phyloP scores from a whole-genome alignment of 2,113 vertebrate genomes.

The Cygnus atratus region DNA sequence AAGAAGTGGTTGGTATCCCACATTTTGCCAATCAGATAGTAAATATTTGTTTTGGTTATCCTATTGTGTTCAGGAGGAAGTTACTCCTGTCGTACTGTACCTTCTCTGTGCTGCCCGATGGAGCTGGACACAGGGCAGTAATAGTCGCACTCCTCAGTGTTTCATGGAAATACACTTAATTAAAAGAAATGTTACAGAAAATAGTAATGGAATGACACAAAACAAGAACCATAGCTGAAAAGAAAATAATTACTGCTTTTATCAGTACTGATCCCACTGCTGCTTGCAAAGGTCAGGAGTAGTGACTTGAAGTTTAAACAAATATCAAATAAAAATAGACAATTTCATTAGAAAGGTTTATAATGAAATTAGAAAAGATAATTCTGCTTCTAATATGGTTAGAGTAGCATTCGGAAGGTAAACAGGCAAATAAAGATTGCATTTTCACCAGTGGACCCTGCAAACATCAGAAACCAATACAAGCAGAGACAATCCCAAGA shows the following conservation, averaged over 20 bases:
- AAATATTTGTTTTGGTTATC: not conserved
- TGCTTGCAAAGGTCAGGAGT: not conserved
- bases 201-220: not conserved
- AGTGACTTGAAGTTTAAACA: not conserved
- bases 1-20: not conserved
- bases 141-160: no score
- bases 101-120: not conserved
- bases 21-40: not conserved
- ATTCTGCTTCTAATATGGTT: not conserved
- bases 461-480: not conserved
- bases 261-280: fast-evolving
- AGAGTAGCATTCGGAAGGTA: not conserved
- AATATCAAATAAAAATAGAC: not conserved
- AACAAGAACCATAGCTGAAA: not conserved
- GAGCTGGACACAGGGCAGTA: not conserved
- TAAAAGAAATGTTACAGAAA: not conserved
- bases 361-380: not conserved
- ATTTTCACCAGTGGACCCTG: not conserved
- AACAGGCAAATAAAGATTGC: not conserved
- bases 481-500: not conserved
- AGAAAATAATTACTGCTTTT: not conserved
- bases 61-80: not conserved
- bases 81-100: not conserved
- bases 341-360: not conserved
- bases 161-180: not conserved